These are phyloP conservation scores for Mionectes macconnelli DNA, from an alignment of 2,113 vertebrate species.

Conservation along the genomic window DNA sequence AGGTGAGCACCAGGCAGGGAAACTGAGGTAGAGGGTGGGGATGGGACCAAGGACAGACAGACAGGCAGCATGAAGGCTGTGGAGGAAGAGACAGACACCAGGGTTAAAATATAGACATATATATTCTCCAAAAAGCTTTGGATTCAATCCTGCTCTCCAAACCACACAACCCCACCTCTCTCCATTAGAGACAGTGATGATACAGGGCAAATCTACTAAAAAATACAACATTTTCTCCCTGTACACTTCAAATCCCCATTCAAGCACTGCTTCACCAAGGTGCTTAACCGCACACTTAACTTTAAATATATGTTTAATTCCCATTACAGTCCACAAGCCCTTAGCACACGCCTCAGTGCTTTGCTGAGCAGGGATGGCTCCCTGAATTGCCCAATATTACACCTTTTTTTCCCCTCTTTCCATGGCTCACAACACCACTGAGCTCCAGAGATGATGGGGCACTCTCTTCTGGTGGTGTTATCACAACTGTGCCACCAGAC, in stretches of 20 bases:
- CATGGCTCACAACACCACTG: not conserved
- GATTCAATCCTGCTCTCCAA: not conserved
- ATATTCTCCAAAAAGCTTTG: not conserved
- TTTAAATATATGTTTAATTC: conserved; percentile 8
- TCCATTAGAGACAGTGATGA: not conserved
- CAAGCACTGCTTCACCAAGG: not conserved
- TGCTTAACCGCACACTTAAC: not conserved
- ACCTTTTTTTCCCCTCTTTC: not conserved
- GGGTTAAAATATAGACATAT: not conserved
- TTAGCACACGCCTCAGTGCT: not conserved
- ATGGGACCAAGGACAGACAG: not conserved
- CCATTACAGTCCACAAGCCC: not conserved
- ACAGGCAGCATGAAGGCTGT: not conserved
- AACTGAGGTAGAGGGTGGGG: not conserved
- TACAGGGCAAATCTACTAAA: not conserved
- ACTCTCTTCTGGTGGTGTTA: not conserved
- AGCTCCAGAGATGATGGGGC: fast-evolving
- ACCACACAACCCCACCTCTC: not conserved
- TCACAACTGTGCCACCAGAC: fast-evolving
- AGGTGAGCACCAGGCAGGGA: not conserved
- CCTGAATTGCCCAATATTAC: not conserved
- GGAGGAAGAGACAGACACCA: not conserved
- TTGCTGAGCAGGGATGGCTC: not conserved
- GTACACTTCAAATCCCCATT: not conserved
- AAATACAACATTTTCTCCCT: not conserved